phyloP scores from a whole-genome alignment of 2,888 invertebrate species.

The Ceramica pisi region DNA sequence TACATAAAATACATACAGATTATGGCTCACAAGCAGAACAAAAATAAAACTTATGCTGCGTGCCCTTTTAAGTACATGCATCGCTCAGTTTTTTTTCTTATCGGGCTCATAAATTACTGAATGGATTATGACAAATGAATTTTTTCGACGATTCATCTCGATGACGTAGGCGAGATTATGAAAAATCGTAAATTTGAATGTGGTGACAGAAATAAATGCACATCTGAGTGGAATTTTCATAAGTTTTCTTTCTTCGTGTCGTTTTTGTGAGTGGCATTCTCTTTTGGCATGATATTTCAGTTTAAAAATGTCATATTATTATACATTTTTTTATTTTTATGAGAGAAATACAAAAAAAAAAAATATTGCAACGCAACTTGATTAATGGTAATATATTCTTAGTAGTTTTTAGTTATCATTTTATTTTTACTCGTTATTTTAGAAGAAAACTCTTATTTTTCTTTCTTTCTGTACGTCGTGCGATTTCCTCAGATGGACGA shows the following conservation, averaged over 20 bases:
- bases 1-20: not conserved
- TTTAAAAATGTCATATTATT: not conserved
- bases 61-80: conserved; percentile 34
- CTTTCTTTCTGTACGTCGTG: too few species aligned
- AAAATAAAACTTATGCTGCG: conserved; percentile 34
- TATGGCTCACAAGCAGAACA: conserved; percentile 13
- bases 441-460: too few species aligned
- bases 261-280: conserved; percentile 14
- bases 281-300: conserved; percentile 9
- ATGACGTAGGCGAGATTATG: conserved; percentile 52
- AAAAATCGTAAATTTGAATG: conserved; percentile 57
- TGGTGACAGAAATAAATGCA: conserved; percentile 63
- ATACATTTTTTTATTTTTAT: not conserved
- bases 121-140: conserved; percentile 43
- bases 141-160: conserved; percentile 44
- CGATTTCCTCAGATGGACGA: too few species aligned
- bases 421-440: too few species aligned
- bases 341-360: too few species aligned
- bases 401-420: not conserved
- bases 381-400: conserved; percentile 3
- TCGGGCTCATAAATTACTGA: conserved; percentile 48
- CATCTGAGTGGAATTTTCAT: conserved; percentile 33
- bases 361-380: not conserved
- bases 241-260: conserved; percentile 37
- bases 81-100: conserved; percentile 31